Evolutionary conservation across 2,113 vertebrate genomes (phyloP).

Genomic region (Oreochromis niloticus): DNA sequence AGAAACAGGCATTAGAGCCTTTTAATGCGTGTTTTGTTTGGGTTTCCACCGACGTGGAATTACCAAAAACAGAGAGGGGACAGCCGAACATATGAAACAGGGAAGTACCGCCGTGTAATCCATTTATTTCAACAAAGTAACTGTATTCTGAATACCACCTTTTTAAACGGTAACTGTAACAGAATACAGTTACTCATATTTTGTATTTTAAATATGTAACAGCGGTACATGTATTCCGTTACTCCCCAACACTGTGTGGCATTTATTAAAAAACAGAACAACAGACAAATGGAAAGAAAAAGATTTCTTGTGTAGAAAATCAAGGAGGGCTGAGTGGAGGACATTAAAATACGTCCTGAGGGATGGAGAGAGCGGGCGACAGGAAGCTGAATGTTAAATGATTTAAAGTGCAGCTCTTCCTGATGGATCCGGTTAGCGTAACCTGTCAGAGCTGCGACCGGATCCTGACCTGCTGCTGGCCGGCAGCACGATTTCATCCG

Average conservation of each 20-base stretch:
- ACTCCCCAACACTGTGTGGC: background rate
- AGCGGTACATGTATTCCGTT: accelerated
- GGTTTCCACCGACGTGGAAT: background rate
- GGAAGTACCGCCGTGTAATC: accelerated
- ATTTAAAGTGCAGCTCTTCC: background rate
- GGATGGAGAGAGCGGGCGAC: background rate
- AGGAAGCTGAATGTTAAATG: background rate
- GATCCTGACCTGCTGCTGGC: background rate
- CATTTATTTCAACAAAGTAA: background rate
- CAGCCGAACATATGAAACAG: accelerated
- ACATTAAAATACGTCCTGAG: accelerated
- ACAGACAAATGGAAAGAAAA: background rate
- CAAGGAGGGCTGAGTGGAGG: background rate
- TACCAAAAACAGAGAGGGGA: accelerated
- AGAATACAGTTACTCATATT: accelerated
- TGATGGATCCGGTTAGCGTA: background rate
- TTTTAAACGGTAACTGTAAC: background rate
- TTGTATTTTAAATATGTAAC: accelerated
- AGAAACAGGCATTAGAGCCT: background rate
- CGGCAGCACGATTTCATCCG: background rate
- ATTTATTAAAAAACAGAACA: background rate
- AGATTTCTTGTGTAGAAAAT: background rate
- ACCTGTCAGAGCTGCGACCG: background rate
- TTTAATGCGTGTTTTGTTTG: background rate
- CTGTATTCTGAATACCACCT: accelerated